Evolutionary conservation across 2,113 vertebrate genomes (phyloP).

Genomic region (Mohoua ochrocephala): DNA sequence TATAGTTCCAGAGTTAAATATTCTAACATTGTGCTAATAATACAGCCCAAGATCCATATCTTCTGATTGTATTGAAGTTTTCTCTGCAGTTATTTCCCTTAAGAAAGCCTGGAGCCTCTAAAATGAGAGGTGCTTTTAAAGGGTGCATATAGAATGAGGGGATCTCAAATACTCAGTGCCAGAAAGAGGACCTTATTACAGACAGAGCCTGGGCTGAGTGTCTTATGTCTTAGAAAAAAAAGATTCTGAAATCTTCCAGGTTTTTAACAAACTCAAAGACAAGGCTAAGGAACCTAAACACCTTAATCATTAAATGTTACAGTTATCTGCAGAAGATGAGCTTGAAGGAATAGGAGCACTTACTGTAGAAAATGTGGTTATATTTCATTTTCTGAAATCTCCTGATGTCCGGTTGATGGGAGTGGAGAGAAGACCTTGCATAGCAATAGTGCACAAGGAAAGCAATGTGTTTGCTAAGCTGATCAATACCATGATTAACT

Average conservation of each 20-base stretch:
- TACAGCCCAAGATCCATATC: not conserved
- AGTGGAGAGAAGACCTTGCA: not conserved
- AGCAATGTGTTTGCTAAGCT: slow-evolving; percentile 49
- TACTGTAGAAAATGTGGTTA: slow-evolving; percentile 20
- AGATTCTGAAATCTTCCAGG: not conserved
- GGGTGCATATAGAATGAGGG: not conserved
- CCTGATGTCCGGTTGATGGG: not conserved
- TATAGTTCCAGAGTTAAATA: not conserved
- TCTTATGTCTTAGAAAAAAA: not conserved
- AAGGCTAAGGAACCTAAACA: not conserved
- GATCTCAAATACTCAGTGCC: not conserved
- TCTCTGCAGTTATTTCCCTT: not conserved
- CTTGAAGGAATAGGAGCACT: slow-evolving; percentile 37
- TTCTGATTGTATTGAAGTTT: not conserved
- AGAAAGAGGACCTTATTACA: not conserved
- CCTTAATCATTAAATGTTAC: not conserved
- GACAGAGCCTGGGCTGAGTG: not conserved
- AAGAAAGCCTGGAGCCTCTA: not conserved
- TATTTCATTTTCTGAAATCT: slow-evolving; percentile 60
- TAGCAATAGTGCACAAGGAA: not conserved
- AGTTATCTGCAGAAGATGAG: slow-evolving; percentile 16
- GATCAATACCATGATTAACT: slow-evolving; percentile 75
- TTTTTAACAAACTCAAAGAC: slow-evolving; percentile 7
- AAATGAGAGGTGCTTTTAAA: not conserved
- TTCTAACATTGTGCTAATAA: not conserved